Evolutionary conservation across 1,140 invertebrate genomes (phyloP).

Genomic region (Brachionus rotundiformis): DNA sequence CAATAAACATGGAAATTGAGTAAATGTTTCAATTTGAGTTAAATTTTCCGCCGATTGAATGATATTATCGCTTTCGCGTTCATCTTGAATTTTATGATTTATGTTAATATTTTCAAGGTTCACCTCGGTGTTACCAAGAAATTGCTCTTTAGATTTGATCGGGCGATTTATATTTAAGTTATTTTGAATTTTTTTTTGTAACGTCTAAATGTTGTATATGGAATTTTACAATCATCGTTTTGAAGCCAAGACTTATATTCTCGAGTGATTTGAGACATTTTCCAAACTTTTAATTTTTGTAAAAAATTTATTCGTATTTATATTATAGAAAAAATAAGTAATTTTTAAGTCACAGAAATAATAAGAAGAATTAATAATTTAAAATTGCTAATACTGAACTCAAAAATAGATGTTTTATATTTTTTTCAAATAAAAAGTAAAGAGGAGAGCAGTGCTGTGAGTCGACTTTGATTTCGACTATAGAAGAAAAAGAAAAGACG

Average conservation of each 20-base stretch:
- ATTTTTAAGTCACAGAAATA: background rate
- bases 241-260: background rate
- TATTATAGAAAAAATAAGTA: background rate
- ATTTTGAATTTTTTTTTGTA: slow-evolving; percentile 19
- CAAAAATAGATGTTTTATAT: too few species aligned
- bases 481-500: too few species aligned
- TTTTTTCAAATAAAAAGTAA: too few species aligned
- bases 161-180: background rate
- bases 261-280: background rate
- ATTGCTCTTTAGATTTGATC: background rate
- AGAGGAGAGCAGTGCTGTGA: too few species aligned
- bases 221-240: background rate
- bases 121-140: background rate
- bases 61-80: background rate
- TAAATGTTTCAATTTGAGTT: background rate
- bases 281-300: background rate
- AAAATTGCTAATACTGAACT: background rate
- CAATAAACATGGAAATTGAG: background rate
- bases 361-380: background rate
- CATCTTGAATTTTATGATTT: background rate
- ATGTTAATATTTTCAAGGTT: background rate
- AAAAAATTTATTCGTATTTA: background rate
- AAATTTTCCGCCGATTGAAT: background rate
- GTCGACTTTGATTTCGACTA: too few species aligned
- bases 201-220: slow-evolving; percentile 21